A percentile compares a stretch with the other conserved stretches of the same genome.
Evolutionary conservation across 2,888 invertebrate species (phyloP).

Genomic region (Orthosia gothica): DNA sequence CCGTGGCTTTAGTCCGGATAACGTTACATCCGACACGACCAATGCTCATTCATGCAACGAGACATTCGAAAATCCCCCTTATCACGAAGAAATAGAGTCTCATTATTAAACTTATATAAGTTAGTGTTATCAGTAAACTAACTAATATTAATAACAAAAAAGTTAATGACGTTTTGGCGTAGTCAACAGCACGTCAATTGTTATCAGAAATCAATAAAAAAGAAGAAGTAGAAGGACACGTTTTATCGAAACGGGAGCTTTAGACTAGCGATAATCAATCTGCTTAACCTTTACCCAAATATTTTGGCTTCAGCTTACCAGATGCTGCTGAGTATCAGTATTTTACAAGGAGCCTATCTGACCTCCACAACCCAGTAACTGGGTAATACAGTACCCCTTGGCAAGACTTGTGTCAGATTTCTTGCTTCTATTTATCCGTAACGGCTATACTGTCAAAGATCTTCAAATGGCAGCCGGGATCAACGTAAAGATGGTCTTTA

Average conservation of each 20-base stretch:
- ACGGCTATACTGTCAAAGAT: too few relatives aligned
- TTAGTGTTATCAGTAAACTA: conserved; percentile 60
- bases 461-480: too few relatives aligned
- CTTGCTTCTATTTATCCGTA: too few relatives aligned
- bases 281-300: too few relatives aligned
- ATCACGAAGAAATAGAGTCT: conserved; percentile 47
- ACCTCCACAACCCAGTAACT: too few relatives aligned
- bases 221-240: conserved; percentile 22
- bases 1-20: conserved; percentile 60
- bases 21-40: conserved; percentile 61
- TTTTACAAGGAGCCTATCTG: too few relatives aligned
- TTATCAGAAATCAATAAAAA: conserved; percentile 39
- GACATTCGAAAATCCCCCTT: conserved; percentile 50
- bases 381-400: too few relatives aligned
- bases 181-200: conserved; percentile 39
- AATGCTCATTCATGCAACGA: conserved; percentile 38
- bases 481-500: too few relatives aligned
- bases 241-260: conserved; percentile 32
- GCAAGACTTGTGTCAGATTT: too few relatives aligned
- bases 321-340: too few relatives aligned
- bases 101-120: conserved; percentile 50
- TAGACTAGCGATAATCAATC: conserved; percentile 12
- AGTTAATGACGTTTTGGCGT: conserved; percentile 48
- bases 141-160: conserved; percentile 53
- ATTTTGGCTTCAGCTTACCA: too few relatives aligned